These are phyloP conservation scores for Brachionus calyciflorus DNA, from an alignment of 1,140 invertebrate species.

Conservation along the genomic window DNA sequence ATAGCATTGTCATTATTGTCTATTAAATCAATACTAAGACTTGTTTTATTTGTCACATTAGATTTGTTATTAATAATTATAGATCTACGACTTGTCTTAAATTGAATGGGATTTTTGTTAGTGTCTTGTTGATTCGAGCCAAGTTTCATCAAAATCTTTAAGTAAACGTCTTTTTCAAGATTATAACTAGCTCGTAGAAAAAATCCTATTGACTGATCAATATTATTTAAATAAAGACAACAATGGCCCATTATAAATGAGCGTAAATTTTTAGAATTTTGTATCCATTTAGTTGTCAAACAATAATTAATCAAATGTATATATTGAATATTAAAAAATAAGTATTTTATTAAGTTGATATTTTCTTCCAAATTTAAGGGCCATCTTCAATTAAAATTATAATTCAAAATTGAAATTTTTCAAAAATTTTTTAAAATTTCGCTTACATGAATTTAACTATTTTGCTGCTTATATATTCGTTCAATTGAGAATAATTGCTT, in stretches of 20 bases:
- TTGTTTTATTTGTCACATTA: neutral
- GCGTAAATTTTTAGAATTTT: neutral
- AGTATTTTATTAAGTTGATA: neutral
- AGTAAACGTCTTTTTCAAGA: neutral
- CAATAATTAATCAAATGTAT: constrained; percentile 34
- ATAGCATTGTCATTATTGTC: neutral
- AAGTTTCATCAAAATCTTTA: neutral
- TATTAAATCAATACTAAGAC: neutral
- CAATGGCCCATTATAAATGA: constrained; percentile 31
- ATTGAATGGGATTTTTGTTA: neutral
- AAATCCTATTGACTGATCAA: constrained; percentile 31
- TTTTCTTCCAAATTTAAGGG: constrained; percentile 1
- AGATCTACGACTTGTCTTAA: neutral
- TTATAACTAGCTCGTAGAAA: constrained; percentile 39
- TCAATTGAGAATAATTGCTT: constrained; percentile 23
- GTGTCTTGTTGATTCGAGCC: too few species aligned
- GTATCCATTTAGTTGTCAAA: neutral
- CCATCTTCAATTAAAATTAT: neutral
- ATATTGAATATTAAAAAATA: constrained; percentile 22
- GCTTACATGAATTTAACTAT: constrained; percentile 25
- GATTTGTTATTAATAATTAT: neutral
- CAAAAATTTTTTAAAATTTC: neutral
- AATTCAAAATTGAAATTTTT: neutral
- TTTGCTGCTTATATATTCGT: neutral
- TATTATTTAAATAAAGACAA: constrained; percentile 31